These are phyloP conservation scores for Ophioderma brevispina DNA, from an alignment of 35 echinoderm and acorn worm species.

Conservation along the genomic window DNA sequence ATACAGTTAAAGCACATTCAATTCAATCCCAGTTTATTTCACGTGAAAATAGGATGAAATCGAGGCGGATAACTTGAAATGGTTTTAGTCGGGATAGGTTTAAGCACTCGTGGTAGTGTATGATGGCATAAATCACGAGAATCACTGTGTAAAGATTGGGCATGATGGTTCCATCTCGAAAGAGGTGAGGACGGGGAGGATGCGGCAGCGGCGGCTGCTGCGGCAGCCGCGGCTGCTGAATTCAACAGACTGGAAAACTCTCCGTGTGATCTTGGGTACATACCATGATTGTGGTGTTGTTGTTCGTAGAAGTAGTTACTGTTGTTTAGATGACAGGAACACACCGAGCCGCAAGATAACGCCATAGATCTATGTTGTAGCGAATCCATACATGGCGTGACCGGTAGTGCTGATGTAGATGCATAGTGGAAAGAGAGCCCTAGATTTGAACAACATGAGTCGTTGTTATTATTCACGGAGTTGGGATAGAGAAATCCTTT, in stretches of 20 bases:
- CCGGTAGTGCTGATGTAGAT: not conserved
- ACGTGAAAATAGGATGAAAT: conserved; percentile 79
- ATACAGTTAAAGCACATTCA: not conserved
- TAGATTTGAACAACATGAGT: not conserved
- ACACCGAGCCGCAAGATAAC: not conserved
- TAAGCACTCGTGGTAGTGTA: conserved; percentile 55
- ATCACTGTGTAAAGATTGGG: not conserved
- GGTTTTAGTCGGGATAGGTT: conserved; percentile 80
- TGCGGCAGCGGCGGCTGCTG: not conserved
- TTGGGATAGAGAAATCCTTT: not conserved
- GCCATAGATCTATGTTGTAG: not conserved
- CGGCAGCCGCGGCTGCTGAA: not conserved
- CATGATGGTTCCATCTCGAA: conserved; percentile 25
- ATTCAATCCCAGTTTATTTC: not conserved
- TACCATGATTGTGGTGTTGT: not conserved
- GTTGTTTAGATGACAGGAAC: not conserved
- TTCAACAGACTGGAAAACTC: conserved; percentile 10
- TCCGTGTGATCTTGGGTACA: conserved; percentile 13
- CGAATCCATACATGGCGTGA: conserved; percentile 1
- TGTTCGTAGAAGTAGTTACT: not conserved
- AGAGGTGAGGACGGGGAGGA: not conserved
- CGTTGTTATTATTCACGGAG: not conserved
- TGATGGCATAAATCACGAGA: not conserved
- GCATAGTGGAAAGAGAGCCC: not conserved
- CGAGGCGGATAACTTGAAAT: conserved; percentile 67